Evolutionary conservation across 2,113 vertebrate genomes (phyloP).

Genomic region (Catharus minimus): DNA sequence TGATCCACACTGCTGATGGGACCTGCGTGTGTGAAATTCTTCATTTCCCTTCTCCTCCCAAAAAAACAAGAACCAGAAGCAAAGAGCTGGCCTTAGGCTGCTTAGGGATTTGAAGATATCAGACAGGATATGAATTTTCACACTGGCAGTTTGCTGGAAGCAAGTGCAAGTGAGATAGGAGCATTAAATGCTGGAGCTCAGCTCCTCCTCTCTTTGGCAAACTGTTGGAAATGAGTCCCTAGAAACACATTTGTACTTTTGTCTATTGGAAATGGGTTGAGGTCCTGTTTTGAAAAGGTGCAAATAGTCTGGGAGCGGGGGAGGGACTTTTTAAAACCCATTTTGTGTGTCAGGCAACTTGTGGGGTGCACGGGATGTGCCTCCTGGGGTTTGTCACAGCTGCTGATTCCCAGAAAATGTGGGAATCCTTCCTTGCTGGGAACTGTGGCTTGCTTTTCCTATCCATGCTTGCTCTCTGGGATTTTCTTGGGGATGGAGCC

Average conservation of each 20-base stretch:
- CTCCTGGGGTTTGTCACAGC: fast-evolving
- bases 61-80: background rate
- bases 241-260: background rate
- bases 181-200: background rate
- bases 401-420: background rate
- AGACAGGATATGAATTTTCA: conserved; percentile 43
- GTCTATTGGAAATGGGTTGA: background rate
- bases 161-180: background rate
- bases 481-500: background rate
- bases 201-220: background rate
- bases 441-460: background rate
- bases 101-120: background rate
- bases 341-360: background rate
- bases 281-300: background rate
- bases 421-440: background rate
- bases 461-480: background rate
- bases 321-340: background rate
- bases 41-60: background rate
- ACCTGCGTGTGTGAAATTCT: fast-evolving
- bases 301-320: fast-evolving
- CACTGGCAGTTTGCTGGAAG: background rate
- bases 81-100: background rate
- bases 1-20: fast-evolving
- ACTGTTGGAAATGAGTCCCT: background rate
- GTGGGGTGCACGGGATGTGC: background rate